Conservation (phyloP, 1,140 invertebrate genomes). For the Heliconius himera region DNA sequence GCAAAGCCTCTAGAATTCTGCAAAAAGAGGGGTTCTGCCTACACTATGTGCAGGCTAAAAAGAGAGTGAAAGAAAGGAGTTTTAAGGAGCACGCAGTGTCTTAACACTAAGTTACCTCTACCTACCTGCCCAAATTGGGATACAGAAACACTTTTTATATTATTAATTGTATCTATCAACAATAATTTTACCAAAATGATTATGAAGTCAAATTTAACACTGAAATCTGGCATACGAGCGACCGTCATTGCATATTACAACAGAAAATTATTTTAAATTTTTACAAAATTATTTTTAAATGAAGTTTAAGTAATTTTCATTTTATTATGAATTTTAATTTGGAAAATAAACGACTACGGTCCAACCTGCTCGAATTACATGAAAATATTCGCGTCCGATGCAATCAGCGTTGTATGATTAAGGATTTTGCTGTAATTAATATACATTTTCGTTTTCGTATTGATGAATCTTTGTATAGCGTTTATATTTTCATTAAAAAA, state of each 20-base stretch:
- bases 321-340: not conserved
- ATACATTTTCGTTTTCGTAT: not conserved
- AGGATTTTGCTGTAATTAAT: conserved; percentile 5
- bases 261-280: not conserved
- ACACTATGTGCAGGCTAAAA: too few relatives aligned
- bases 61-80: too few relatives aligned
- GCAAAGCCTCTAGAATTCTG: too few relatives aligned
- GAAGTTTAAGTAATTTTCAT: conserved; percentile 3
- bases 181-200: too few relatives aligned
- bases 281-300: not conserved
- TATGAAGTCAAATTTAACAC: too few relatives aligned
- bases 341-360: not conserved
- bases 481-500: not conserved
- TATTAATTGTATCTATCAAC: too few relatives aligned
- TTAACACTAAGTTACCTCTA: too few relatives aligned
- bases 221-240: not conserved
- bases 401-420: conserved; percentile 9
- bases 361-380: not conserved
- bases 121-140: too few relatives aligned
- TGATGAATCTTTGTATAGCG: not conserved
- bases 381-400: not conserved
- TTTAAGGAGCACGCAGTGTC: too few relatives aligned
- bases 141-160: too few relatives aligned
- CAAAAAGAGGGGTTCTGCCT: too few relatives aligned
- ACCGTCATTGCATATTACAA: not conserved